These are phyloP conservation scores for Lepas anatifera DNA, from an alignment of 2,888 invertebrate genomes.

Conservation along the genomic window DNA sequence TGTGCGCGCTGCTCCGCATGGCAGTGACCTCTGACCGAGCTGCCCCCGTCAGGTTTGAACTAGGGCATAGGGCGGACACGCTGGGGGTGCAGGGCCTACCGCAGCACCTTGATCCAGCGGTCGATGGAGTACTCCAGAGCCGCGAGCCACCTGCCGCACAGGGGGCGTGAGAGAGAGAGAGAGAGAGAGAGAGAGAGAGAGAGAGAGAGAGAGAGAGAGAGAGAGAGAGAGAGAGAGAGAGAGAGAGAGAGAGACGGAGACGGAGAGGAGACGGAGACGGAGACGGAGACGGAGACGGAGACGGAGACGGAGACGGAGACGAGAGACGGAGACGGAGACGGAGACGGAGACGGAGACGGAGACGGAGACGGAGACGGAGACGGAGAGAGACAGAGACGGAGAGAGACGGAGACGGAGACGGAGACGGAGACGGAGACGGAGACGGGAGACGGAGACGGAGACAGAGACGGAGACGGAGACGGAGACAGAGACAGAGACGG, in stretches of 20 bases:
- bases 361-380: no score
- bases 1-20: no score
- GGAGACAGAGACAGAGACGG: no score
- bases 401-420: no score
- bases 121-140: slow-evolving; percentile 90
- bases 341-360: no score
- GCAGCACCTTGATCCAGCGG: slow-evolving; percentile 49
- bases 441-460: no score
- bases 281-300: neutral
- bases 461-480: no score
- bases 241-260: slow-evolving; percentile 19
- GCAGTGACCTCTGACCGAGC: no score
- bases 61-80: slow-evolving; percentile 16
- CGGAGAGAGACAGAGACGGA: no score
- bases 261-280: slow-evolving; percentile 2
- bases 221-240: slow-evolving; percentile 15
- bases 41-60: no score
- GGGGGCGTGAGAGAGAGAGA: slow-evolving; percentile 16
- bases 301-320: slow-evolving; percentile 2
- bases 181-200: slow-evolving; percentile 15
- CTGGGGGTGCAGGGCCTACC: neutral
- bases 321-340: no score
- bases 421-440: no score
- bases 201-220: slow-evolving; percentile 18
- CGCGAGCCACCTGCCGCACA: slow-evolving; percentile 69